Evolutionary conservation across 1,140 invertebrate genomes (phyloP), one percentile per base, ranked within the genome.

Genomic region (Catajapyx aquilonaris): DNA sequence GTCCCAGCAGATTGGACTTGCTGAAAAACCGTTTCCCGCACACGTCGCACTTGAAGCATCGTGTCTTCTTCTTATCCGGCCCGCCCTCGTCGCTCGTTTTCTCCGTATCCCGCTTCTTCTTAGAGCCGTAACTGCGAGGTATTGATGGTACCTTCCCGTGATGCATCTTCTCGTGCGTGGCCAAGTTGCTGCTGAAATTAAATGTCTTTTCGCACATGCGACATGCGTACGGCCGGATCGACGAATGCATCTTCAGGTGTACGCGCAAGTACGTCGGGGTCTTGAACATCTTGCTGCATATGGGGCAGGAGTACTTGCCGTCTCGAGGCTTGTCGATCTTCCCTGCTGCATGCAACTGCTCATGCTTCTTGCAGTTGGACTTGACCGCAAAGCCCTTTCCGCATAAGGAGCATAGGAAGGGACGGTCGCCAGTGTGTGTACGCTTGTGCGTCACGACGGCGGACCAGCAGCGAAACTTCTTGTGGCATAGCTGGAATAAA

Each of bases 1-100:
- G 40, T 16, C 17, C 19, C 7, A 18, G 37, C 15, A 41, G 25
- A 18, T 39, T 41, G 2, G 39, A 39, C 13, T n/a, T 21, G 2
- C 34, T 40, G 25, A 5, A 19, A 40, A 41, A 41, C 13, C 16
- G 13, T 22, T 40, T 41, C 3, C 33, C 36, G 31, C 39, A 41
- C 13, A 21, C 20, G 19, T 32, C 36, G 25, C 39, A 41, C 23
- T 34, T 40, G 16, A 40, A 11, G 7, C 7, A 13, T 28, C 23
- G 23, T 9, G 23, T 28, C 23, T 28, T 28, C 23, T 28, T 13
- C 23, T 13, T 13, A 9, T 28, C 23, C 7, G 7, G 7, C 23
- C 23, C 23, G 7, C 23, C 23, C 13, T 28, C 7, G 13, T 28
- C 7, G 7, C 7, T 9, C 23, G 23, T 28, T 13, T 9, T 13